Evolutionary conservation across 2,113 vertebrate genomes (phyloP).

Genomic region (Ancistrus triradiatus): DNA sequence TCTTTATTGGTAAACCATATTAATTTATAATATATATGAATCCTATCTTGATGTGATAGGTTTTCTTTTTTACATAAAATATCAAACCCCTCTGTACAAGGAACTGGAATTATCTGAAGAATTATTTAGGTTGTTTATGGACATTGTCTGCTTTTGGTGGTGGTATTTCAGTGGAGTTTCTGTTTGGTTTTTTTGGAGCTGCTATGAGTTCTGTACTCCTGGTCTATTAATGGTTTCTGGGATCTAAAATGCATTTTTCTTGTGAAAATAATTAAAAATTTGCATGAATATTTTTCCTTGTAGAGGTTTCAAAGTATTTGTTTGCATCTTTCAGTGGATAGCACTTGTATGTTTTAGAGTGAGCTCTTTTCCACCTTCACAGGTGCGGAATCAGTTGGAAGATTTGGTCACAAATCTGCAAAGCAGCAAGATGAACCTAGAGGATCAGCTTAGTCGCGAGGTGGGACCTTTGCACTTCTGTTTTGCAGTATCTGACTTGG

Average conservation of each 20-base stretch:
- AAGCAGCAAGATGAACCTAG: conserved; percentile 75
- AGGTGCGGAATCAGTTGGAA: conserved; percentile 77
- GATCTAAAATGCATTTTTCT: conserved; percentile 12
- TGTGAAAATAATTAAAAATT: conserved; percentile 10
- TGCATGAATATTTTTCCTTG: conserved; percentile 55
- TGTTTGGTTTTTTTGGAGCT: conserved; percentile 10
- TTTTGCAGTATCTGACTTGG: neutral
- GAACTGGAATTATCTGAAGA: neutral
- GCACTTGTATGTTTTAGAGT: neutral
- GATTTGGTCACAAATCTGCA: conserved; percentile 76
- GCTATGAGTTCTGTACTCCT: neutral
- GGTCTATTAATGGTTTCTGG: conserved; percentile 41
- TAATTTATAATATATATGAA: no score
- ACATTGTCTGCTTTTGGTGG: conserved; percentile 25
- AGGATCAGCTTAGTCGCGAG: conserved; percentile 79
- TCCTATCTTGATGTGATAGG: neutral
- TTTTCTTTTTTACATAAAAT: neutral
- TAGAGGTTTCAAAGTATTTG: neutral
- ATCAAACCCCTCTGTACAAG: neutral
- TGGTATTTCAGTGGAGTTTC: conserved; percentile 2
- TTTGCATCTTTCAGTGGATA: neutral
- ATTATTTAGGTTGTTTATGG: conserved; percentile 14
- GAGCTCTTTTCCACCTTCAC: conserved; percentile 25
- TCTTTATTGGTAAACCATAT: no score
- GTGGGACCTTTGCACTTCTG: conserved; percentile 49